Evolutionary conservation across 2,113 vertebrate genomes (phyloP), one percentile per base, ranked within the genome.

Genomic region (Ariopsis seemanni): DNA sequence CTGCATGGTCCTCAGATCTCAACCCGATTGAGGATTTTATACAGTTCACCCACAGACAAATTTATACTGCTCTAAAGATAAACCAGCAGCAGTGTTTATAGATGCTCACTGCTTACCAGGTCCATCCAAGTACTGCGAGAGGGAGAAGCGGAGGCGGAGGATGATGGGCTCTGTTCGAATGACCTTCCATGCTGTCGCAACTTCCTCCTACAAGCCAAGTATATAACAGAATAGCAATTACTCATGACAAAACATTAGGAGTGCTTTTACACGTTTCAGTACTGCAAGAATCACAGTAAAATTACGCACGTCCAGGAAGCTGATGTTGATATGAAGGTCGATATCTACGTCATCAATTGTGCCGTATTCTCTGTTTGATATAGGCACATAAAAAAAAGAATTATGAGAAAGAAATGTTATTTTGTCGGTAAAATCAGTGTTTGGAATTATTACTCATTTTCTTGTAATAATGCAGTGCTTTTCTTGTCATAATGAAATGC

Each of bases 51-150:
- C 77, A 30, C 62, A 79, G 60, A 22, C 71, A 72, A 12, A 18
- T 20, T 12, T 25, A 27, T 77, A 30, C 30, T 7, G 57, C 34
- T 82, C 30, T 82, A 42, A 82, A 48, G 57, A 62, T 62, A 82
- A 58, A 30, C 78, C 78, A 80, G 7, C 77, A 57, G 27, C 27
- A 42, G 55, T 7, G 55, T 58, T 34, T 58, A n/a, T 87, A 91
- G 63, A 17, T 25, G 57, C 75, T 50, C 42, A 91, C 87, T 86
- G 90, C 97, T 97, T 94, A 99, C 98, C 98, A 7, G 98, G 98
- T 94, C 98, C 98, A 96, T 99, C 98, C 84, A 99, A 96, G 92
- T 99, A 99, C 93, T 99, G 98, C 80, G 98, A 99, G 84, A 99
- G 97, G 91, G 98, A 99, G 95, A 99, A 99, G 88, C 98, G 96